phyloP scores from a whole-genome alignment of 2,888 invertebrate genomes.

The Tipula vernalis region DNA sequence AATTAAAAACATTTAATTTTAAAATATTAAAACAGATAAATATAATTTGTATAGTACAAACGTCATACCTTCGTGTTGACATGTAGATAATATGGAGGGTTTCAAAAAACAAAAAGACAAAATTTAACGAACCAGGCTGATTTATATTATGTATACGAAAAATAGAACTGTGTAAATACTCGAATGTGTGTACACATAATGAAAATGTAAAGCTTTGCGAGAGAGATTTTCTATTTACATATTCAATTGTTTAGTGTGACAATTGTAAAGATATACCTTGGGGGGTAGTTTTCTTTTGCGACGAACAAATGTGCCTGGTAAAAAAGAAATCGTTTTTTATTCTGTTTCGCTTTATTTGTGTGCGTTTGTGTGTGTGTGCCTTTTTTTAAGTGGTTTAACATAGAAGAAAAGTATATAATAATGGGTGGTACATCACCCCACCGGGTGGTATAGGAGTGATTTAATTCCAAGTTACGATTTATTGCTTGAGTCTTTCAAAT shows the following conservation, averaged over 20 bases:
- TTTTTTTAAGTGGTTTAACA: too few relatives aligned
- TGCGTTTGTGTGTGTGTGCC: too few relatives aligned
- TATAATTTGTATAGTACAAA: background rate
- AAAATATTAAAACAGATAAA: background rate
- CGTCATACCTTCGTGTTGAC: background rate
- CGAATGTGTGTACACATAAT: background rate
- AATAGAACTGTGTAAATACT: too few relatives aligned
- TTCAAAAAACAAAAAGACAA: too few relatives aligned
- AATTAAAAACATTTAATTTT: background rate
- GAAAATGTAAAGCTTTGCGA: background rate
- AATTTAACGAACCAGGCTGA: too few relatives aligned
- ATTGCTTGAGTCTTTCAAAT: too few relatives aligned
- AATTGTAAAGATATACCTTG: background rate
- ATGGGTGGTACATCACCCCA: too few relatives aligned
- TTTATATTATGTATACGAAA: too few relatives aligned
- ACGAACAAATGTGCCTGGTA: background rate
- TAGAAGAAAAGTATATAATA: too few relatives aligned
- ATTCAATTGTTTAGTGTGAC: background rate
- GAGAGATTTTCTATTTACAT: background rate
- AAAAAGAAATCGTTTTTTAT: background rate
- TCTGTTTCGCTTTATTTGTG: background rate
- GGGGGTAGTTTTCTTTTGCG: background rate
- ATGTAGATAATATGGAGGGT: too few relatives aligned
- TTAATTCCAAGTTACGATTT: too few relatives aligned
- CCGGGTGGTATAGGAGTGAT: too few relatives aligned